Percentiles rank a stretch among this genome's conserved stretches.
Evolutionary conservation across 2,113 vertebrate genomes (phyloP).

Genomic region (Chaetodon auriga): DNA sequence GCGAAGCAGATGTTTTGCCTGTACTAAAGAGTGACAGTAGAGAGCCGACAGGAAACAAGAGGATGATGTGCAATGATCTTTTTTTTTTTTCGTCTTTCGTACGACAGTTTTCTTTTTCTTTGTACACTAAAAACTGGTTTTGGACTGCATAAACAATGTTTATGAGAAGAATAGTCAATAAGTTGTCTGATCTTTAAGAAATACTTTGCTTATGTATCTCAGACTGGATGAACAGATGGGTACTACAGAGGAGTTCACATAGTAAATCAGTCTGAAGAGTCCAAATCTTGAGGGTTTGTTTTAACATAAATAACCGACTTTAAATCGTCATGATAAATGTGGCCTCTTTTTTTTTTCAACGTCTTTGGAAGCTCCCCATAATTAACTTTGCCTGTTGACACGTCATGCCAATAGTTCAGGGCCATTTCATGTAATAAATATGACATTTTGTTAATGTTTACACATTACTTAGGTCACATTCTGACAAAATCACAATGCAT

Average conservation of each 20-base stretch:
- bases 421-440: slow-evolving; percentile 26
- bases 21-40: not conserved
- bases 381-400: slow-evolving; percentile 4
- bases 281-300: not conserved
- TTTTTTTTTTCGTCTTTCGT: not conserved
- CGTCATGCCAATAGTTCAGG: slow-evolving; percentile 34
- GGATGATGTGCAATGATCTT: not conserved
- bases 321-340: slow-evolving; percentile 15
- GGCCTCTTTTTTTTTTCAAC: not conserved
- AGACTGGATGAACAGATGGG: slow-evolving; percentile 25
- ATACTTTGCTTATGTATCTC: not conserved
- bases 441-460: slow-evolving; percentile 43
- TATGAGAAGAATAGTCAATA: slow-evolving; percentile 3
- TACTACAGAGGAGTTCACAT: not conserved
- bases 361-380: not conserved
- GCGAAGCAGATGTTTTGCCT: not conserved
- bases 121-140: not conserved
- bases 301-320: slow-evolving; percentile 18
- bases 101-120: not conserved
- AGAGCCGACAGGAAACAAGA: not conserved
- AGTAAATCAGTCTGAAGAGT: not conserved
- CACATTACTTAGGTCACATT: slow-evolving; percentile 35
- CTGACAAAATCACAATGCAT: slow-evolving; percentile 22
- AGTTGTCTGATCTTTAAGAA: slow-evolving; percentile 8
- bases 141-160: not conserved